Base-by-base conservation (phyloP, 2,888 invertebrate genomes). In the Notodonta dromedarius region DNA sequence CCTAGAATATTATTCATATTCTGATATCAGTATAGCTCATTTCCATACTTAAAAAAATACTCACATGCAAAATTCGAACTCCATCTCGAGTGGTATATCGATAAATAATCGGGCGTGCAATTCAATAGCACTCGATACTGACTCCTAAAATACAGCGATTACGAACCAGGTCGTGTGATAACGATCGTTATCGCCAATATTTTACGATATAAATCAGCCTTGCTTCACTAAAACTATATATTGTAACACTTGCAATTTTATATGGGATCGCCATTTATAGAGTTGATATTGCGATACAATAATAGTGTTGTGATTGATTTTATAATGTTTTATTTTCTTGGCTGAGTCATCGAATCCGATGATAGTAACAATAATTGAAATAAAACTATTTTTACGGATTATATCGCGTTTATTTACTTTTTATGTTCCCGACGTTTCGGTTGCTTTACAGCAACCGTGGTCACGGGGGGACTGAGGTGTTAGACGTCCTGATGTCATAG, bases 151-250 rank as follows among this genome's bases (percentile, higher is more conserved):
- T 44, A 44, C 56, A 24, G 6, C 32, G 61, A 69, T 66, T 73
- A 66, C 74, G 63, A 74, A 61, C 71, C 63, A 66, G 67, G 59
- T 62, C 63, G 60, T 67, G 54, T 62, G 76, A 75, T 75, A 77
- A 63, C 59, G 62, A 77, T 68, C 70, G 56, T 62, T 77, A 75
- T 75, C 74, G 54, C 53, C 50, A 58, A 65, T 62, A 75, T 71
- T 71, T 74, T 70, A 75, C 70, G 68, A 77, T 67, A 72, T 59
- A 66, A 66, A 76, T 75, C 77, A 68, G 67, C 71, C 70, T 75
- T 67, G 70, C 73, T 77, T 73, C 66, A 68, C 59, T 64, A 66
- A 70, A 69, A 63, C 66, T 76, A 66, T 76, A 63, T 64, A 57
- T 69, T 69, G 67, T 74, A 59, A 63, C 63, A 67, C 66, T 66